Conservation (phyloP, 2,113 vertebrate genomes). For the Cryptomyrus ogoouensis region DNA sequence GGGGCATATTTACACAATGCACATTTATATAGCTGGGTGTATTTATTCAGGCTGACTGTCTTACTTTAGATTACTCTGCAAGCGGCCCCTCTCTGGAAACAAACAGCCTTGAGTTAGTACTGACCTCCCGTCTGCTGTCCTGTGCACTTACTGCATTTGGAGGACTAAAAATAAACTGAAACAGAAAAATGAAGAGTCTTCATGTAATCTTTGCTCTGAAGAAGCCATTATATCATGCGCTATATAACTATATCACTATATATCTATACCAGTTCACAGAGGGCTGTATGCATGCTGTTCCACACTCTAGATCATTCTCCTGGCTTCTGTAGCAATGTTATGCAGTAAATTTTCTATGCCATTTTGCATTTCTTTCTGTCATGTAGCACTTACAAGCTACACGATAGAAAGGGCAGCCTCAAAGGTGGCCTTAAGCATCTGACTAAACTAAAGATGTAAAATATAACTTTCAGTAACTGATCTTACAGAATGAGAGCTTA, state of each 20-base stretch:
- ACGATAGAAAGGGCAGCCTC: neutral
- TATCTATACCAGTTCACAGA: neutral
- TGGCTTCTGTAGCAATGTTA: neutral
- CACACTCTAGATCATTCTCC: neutral
- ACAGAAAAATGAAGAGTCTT: neutral
- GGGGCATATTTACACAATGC: neutral
- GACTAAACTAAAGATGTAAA: neutral
- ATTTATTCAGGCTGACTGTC: neutral
- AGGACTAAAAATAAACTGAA: slow-evolving; percentile 7
- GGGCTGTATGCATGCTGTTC: neutral
- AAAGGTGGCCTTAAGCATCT: neutral
- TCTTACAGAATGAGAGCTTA: neutral
- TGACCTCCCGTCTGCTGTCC: neutral
- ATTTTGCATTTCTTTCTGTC: neutral
- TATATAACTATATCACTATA: neutral
- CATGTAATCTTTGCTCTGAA: neutral
- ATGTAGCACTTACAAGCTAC: neutral
- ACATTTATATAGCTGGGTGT: neutral
- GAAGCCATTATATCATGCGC: neutral
- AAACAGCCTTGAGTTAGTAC: neutral
- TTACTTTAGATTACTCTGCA: neutral
- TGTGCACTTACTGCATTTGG: neutral
- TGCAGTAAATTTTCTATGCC: neutral
- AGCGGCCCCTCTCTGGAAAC: neutral
- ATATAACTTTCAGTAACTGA: neutral